Conservation (phyloP, 2,797 vertebrate genomes). For the Falco novaeseelandiae region DNA sequence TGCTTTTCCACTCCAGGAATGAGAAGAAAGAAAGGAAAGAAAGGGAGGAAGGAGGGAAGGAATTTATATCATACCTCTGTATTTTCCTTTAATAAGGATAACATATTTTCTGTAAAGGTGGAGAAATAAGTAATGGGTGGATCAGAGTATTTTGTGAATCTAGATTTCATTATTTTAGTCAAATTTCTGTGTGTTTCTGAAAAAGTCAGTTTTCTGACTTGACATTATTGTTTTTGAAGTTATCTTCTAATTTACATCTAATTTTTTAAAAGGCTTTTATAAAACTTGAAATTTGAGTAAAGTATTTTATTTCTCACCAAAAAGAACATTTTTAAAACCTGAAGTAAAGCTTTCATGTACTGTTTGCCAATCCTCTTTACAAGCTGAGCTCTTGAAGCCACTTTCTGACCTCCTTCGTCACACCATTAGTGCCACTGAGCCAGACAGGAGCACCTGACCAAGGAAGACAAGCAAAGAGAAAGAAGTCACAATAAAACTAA, state of each 20-base stretch:
- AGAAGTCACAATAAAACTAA: neutral
- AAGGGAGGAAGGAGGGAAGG: no score
- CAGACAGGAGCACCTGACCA: neutral
- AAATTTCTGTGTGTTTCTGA: neutral
- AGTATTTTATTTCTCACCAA: neutral
- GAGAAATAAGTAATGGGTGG: neutral
- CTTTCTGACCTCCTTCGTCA: neutral
- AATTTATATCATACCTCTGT: neutral
- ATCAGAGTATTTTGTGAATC: neutral
- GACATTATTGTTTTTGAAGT: neutral
- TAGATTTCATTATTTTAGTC: neutral
- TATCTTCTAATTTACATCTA: neutral
- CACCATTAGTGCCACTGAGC: rapidly evolving
- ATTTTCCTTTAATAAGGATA: neutral
- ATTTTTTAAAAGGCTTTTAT: neutral
- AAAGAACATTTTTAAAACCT: neutral
- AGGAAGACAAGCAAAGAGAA: neutral
- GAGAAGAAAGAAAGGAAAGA: no score
- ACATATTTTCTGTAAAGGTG: neutral
- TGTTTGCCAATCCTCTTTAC: neutral
- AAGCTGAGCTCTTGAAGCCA: neutral
- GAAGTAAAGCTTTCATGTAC: neutral
- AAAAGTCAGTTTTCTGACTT: neutral
- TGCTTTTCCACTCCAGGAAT: neutral
- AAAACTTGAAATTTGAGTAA: neutral